Evolutionary conservation across 2,888 invertebrate species (phyloP), one percentile per base, ranked within the genome.

Genomic region (Zeuzera pyrina): DNA sequence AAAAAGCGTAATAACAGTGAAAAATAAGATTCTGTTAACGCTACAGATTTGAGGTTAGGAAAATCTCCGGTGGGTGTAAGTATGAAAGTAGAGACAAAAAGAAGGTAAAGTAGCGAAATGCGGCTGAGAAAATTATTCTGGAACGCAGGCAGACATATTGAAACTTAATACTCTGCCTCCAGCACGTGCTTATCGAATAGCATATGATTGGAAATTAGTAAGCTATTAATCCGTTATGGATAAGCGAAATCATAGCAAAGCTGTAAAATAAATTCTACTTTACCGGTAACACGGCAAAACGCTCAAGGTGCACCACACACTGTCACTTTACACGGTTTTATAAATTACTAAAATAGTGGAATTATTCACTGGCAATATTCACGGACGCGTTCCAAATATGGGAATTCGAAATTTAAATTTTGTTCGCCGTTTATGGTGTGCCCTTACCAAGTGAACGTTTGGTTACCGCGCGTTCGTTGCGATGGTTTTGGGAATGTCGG

Each of bases 111-210:
- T 25, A 25, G 25, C 2, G 19, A 5, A 19, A 13, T n/a, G 5
- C 21, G 5, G 15, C 24, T 15, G 21, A 22, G 23, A 33, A 33
- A 38, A 33, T 60, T 57, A 59, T 69, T 70, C 71, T 70, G 71
- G 69, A 73, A 64, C 69, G 57, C 61, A 57, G 67, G 72, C 76
- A 57, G 76, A 76, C 74, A 73, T 72, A 56, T 69, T 81, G 79
- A 63, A 81, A 81, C 69, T 70, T 65, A 67, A 81, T 66, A 74
- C 77, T 45, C 58, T 56, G 26, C 56, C 49, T 73, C 71, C 72
- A 72, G 67, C 62, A 64, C 65, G 64, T 59, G 61, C 46, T 58
- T 51, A 59, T 52, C 52, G 15, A 25, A 12, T 25, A n/a, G 14
- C 33, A 24, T 16, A 43, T 36, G 47, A 54, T 45, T 54, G 43